phyloP scores from a whole-genome alignment of 2,113 vertebrate genomes.

The Melanostigma gelatinosum region DNA sequence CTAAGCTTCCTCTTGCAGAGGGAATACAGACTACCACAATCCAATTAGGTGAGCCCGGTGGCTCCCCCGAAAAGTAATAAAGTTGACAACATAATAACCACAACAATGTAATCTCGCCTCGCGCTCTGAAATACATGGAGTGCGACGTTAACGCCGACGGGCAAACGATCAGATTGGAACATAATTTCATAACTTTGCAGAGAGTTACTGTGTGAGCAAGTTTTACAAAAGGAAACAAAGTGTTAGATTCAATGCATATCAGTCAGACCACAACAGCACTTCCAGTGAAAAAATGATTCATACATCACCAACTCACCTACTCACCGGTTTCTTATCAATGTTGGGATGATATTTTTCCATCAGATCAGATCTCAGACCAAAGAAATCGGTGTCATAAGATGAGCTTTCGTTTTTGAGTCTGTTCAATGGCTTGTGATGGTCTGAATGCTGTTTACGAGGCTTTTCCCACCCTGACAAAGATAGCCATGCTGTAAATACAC shows the following conservation, averaged over 20 bases:
- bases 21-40: conserved; percentile 56
- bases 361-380: not conserved
- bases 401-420: not conserved
- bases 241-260: conserved; percentile 12
- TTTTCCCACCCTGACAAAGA: not conserved
- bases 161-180: conserved; percentile 41
- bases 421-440: not conserved
- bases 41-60: conserved; percentile 59
- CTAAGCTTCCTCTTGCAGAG: conserved; percentile 28
- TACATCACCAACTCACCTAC: not conserved
- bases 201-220: conserved; percentile 24
- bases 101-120: conserved; percentile 65
- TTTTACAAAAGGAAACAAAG: conserved; percentile 35
- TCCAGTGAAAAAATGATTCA: not conserved
- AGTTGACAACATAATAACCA: conserved; percentile 70
- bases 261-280: not conserved
- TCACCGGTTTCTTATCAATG: not conserved
- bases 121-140: conserved; percentile 25
- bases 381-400: not conserved
- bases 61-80: conserved; percentile 67
- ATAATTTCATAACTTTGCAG: conserved; percentile 31
- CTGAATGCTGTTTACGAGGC: not conserved
- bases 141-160: conserved; percentile 39
- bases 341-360: not conserved
- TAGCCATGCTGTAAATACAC: not conserved